These are phyloP conservation scores for Zosterops hypoxanthus DNA, from an alignment of 2,113 vertebrate species.

Conservation along the genomic window DNA sequence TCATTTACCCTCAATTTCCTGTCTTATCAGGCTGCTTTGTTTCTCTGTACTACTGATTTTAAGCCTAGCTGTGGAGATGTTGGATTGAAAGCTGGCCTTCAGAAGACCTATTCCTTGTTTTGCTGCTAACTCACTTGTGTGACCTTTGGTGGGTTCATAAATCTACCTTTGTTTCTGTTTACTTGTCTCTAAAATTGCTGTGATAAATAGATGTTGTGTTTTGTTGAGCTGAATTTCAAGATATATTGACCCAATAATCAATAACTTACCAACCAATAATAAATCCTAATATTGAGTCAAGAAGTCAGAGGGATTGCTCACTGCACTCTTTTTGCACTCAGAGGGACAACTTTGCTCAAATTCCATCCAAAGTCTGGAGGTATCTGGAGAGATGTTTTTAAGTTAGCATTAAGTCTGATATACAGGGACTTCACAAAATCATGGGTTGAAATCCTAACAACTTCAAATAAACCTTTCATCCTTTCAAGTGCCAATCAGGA, in stretches of 20 bases:
- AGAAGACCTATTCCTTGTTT: not conserved
- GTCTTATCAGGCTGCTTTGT: not conserved
- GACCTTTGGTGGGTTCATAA: conserved; percentile 31
- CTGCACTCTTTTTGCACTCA: not conserved
- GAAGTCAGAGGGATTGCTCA: not conserved
- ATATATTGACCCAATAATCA: conserved; percentile 27
- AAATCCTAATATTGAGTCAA: conserved; percentile 11
- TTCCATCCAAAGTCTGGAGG: not conserved
- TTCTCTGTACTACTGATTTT: not conserved
- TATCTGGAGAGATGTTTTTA: not conserved
- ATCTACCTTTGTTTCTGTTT: conserved; percentile 24
- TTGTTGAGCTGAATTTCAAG: conserved; percentile 29
- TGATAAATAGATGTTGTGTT: conserved; percentile 11
- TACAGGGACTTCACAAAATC: not conserved
- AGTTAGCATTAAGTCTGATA: not conserved
- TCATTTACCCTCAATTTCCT: not conserved
- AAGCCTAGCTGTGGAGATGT: not conserved
- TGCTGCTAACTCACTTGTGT: not conserved
- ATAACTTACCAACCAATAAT: conserved; percentile 24
- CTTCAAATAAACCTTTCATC: conserved; percentile 50
- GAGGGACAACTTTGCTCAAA: not conserved
- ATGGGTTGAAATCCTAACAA: not conserved
- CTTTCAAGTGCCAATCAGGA: conserved; percentile 49
- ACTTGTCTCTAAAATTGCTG: conserved; percentile 1
- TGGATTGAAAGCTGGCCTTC: not conserved